These are phyloP conservation scores for Zygaena filipendulae DNA, from an alignment of 2,888 invertebrate species.

Conservation along the genomic window DNA sequence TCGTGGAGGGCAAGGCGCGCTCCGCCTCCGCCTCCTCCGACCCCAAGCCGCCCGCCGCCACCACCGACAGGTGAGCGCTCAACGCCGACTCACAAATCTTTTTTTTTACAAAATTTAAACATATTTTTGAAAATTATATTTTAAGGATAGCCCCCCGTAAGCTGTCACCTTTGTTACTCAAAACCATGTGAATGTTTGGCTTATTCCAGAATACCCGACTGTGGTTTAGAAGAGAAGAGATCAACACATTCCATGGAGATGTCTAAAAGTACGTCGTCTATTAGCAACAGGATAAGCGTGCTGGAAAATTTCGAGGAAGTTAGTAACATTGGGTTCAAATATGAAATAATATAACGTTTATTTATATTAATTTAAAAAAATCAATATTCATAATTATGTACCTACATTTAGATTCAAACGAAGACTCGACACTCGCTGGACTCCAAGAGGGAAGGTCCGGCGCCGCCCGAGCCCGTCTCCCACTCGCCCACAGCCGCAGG, in stretches of 20 bases:
- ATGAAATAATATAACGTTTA: too few relatives aligned
- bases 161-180: background rate
- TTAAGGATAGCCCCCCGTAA: background rate
- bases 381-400: too few relatives aligned
- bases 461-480: conserved; percentile 28
- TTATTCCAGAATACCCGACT: conserved; percentile 45
- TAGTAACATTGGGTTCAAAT: conserved; percentile 13
- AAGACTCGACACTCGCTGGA: conserved; percentile 46
- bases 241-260: conserved; percentile 58
- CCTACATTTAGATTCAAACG: too few relatives aligned
- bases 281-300: conserved; percentile 52
- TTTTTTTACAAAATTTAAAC: background rate
- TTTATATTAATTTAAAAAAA: too few relatives aligned
- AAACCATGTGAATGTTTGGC: background rate
- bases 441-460: conserved; percentile 30
- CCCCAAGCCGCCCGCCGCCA: conserved; percentile 20
- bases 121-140: background rate
- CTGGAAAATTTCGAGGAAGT: conserved; percentile 56
- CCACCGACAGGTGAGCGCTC: conserved; percentile 41
- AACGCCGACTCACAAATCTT: background rate
- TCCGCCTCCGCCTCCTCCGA: conserved; percentile 33
- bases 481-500: conserved; percentile 60
- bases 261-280: conserved; percentile 63
- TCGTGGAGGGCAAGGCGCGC: conserved; percentile 36
- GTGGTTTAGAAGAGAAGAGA: conserved; percentile 50